Conservation (phyloP, 2,113 vertebrate species). For the Calypte anna region DNA sequence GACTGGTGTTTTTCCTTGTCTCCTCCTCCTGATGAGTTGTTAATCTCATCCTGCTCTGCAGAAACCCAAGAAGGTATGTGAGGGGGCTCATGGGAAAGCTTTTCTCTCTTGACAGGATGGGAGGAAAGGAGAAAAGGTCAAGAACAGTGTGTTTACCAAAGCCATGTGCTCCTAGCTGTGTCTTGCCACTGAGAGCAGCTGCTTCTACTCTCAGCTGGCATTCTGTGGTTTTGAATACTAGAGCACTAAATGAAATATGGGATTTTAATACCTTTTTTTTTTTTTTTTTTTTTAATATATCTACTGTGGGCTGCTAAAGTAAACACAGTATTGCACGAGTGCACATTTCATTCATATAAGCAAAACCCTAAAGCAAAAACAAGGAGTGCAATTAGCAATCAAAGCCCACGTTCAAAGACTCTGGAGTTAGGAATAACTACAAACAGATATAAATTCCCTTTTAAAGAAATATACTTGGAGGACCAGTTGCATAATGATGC, state of each 20-base stretch:
- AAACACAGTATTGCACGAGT: conserved; percentile 48
- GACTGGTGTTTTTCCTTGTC: background rate
- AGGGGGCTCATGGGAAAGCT: conserved; percentile 49
- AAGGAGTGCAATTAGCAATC: background rate
- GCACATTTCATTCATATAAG: conserved; percentile 54
- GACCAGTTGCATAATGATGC: conserved; percentile 37
- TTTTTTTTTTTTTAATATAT: background rate
- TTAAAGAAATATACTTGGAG: conserved; percentile 34
- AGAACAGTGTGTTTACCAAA: conserved; percentile 46
- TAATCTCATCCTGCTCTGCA: background rate
- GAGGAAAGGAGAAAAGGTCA: conserved; percentile 63
- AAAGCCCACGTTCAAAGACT: background rate
- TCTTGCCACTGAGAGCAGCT: conserved; percentile 25
- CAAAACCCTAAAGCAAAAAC: background rate
- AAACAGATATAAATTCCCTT: conserved; percentile 25
- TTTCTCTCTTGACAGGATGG: conserved; percentile 38
- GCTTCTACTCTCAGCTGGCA: conserved; percentile 49
- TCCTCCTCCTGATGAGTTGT: background rate
- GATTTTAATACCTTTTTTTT: background rate
- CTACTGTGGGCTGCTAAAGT: conserved; percentile 48
- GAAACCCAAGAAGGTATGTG: conserved; percentile 36
- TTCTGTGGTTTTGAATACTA: conserved; percentile 47
- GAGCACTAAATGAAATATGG: conserved; percentile 46
- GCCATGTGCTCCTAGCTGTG: conserved; percentile 26
- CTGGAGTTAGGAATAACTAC: background rate